These are phyloP conservation scores for Ondatra zibethicus DNA, from an alignment of 2,113 vertebrate species.

Conservation along the genomic window DNA sequence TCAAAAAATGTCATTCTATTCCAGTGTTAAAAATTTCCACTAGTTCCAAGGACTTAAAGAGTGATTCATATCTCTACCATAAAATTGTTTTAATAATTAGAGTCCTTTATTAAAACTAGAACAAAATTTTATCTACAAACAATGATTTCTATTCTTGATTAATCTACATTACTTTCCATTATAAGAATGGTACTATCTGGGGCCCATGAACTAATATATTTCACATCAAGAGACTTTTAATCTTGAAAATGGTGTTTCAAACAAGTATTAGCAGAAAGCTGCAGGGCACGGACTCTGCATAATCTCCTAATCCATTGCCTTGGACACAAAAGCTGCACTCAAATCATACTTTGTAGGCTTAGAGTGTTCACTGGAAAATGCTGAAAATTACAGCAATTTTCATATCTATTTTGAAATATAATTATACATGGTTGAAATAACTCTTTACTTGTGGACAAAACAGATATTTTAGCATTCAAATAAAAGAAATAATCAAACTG, in stretches of 20 bases:
- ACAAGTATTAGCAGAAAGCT: slow-evolving; percentile 56
- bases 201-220: slow-evolving; percentile 45
- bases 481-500: not conserved
- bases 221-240: slow-evolving; percentile 58
- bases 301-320: slow-evolving; percentile 32
- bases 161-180: slow-evolving; percentile 1
- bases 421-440: not conserved
- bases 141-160: slow-evolving; percentile 37
- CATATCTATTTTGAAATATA: slow-evolving; percentile 38
- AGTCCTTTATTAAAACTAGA: not conserved
- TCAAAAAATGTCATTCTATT: slow-evolving; percentile 37
- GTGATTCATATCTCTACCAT: not conserved
- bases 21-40: not conserved
- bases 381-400: slow-evolving; percentile 50
- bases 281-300: slow-evolving; percentile 23
- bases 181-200: slow-evolving; percentile 49
- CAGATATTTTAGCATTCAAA: not conserved
- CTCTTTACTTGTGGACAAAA: not conserved
- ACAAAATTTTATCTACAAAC: not conserved
- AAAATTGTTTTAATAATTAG: not conserved
- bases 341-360: slow-evolving; percentile 54
- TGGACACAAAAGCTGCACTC: slow-evolving; percentile 6
- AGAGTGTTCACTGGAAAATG: slow-evolving; percentile 48
- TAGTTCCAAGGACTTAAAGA: not conserved
- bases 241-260: slow-evolving; percentile 59